Conservation (phyloP, 2,888 invertebrate species). For the Lucinisca nassula region DNA sequence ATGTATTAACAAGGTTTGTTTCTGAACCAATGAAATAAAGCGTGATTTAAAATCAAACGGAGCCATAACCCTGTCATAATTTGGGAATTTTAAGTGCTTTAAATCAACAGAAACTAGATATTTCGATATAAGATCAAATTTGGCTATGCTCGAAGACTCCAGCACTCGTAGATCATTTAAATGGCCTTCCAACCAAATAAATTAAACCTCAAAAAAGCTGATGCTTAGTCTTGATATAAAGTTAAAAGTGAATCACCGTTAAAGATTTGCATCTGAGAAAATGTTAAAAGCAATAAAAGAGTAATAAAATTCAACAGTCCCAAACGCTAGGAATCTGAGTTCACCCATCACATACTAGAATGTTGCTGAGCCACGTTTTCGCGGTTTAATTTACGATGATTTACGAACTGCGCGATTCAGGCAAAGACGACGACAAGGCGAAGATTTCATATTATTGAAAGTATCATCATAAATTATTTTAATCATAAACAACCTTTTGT, state of each 20-base stretch:
- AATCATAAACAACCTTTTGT: neutral
- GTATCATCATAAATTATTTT: neutral
- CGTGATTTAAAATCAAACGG: neutral
- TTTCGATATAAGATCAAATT: neutral
- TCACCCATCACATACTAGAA: neutral
- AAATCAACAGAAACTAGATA: neutral
- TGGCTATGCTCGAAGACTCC: neutral
- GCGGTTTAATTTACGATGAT: neutral
- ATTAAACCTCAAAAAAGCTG: neutral
- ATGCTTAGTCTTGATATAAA: neutral
- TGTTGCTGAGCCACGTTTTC: neutral
- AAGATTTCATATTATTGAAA: neutral
- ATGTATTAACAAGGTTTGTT: neutral
- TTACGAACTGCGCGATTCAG: neutral
- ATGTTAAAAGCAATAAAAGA: neutral
- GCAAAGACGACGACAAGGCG: neutral
- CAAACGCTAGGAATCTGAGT: conserved; percentile 5
- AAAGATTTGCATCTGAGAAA: neutral
- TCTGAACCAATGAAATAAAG: neutral
- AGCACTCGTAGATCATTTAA: neutral
- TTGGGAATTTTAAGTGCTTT: conserved; percentile 11
- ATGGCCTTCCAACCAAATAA: neutral
- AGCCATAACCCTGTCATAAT: conserved; percentile 6
- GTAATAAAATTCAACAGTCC: conserved; percentile 9
- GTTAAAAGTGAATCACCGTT: conserved; percentile 4